These are phyloP conservation scores for Pelobates cultripes DNA, from an alignment of 2,797 vertebrate species.

Conservation along the genomic window DNA sequence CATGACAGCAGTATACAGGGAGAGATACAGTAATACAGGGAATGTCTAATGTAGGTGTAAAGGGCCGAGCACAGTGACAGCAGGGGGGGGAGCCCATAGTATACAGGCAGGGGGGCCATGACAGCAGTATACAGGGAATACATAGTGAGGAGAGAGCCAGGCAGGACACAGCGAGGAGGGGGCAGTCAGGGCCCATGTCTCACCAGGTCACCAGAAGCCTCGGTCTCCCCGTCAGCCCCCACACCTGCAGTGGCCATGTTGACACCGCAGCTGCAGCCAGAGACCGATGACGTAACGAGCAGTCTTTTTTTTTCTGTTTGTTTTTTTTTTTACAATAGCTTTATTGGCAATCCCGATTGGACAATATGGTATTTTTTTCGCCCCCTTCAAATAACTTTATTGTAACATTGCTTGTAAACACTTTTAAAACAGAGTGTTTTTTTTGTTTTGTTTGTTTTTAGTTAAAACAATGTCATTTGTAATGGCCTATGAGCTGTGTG, in stretches of 20 bases:
- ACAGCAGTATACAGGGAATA: too few relatives aligned
- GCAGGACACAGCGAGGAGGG: background rate
- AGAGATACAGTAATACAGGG: too few relatives aligned
- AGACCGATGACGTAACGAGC: slow-evolving; percentile 27
- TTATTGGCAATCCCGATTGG: slow-evolving; percentile 26
- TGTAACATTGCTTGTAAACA: background rate
- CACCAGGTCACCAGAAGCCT: background rate
- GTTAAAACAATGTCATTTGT: too few relatives aligned
- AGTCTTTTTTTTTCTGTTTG: background rate
- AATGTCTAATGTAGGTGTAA: too few relatives aligned
- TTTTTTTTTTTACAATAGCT: slow-evolving; percentile 26
- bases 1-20: too few relatives aligned
- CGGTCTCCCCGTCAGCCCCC: slow-evolving; percentile 20
- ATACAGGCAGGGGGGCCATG: too few relatives aligned
- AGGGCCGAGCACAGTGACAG: too few relatives aligned
- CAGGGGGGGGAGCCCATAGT: too few relatives aligned
- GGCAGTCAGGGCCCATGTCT: background rate
- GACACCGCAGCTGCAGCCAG: slow-evolving; percentile 37
- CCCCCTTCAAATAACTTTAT: slow-evolving; percentile 20
- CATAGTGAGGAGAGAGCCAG: too few relatives aligned
- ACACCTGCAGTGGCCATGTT: slow-evolving; percentile 42
- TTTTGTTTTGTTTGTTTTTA: too few relatives aligned
- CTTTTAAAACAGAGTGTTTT: too few relatives aligned
- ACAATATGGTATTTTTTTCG: background rate
- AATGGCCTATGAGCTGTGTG: too few relatives aligned